Conservation (phyloP, 2,888 invertebrate genomes). For the Pogonocherus hispidulus region DNA sequence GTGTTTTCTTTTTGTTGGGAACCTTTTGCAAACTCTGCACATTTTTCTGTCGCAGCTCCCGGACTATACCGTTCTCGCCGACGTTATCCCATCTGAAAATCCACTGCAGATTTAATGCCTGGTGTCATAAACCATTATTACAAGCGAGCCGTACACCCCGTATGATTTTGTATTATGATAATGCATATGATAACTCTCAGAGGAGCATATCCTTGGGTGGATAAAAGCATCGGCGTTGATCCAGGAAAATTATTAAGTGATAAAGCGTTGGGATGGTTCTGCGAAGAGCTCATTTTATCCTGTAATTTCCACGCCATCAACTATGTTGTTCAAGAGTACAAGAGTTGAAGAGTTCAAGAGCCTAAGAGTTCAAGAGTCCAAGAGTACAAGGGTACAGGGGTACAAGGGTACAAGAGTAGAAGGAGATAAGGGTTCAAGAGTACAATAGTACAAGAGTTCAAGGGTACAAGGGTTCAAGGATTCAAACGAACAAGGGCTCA, state of each 20-base stretch:
- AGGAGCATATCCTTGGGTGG: conserved; percentile 19
- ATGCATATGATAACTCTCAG: conserved; percentile 35
- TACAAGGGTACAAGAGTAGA: too few relatives aligned
- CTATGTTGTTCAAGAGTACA: too few relatives aligned
- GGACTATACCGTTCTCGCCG: not conserved
- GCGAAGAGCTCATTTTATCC: conserved; percentile 31
- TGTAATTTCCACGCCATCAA: conserved; percentile 27
- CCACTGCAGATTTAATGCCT: conserved; percentile 32
- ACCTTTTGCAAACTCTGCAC: not conserved
- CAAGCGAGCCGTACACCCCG: conserved; percentile 32
- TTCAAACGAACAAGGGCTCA: too few relatives aligned
- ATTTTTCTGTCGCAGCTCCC: not conserved
- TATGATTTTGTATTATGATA: conserved; percentile 37
- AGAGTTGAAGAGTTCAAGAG: too few relatives aligned
- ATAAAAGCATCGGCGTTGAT: conserved; percentile 21
- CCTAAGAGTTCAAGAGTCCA: too few relatives aligned
- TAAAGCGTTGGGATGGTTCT: conserved; percentile 30
- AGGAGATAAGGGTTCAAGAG: too few relatives aligned
- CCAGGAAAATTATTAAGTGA: conserved; percentile 35
- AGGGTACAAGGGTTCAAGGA: too few relatives aligned
- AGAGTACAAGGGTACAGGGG: too few relatives aligned
- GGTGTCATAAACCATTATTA: conserved; percentile 36
- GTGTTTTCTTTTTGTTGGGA: too few relatives aligned
- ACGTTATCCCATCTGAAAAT: conserved; percentile 30
- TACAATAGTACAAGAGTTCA: too few relatives aligned